phyloP scores from a whole-genome alignment of 2,797 vertebrate species.

The Lagocephalus sceleratus region DNA sequence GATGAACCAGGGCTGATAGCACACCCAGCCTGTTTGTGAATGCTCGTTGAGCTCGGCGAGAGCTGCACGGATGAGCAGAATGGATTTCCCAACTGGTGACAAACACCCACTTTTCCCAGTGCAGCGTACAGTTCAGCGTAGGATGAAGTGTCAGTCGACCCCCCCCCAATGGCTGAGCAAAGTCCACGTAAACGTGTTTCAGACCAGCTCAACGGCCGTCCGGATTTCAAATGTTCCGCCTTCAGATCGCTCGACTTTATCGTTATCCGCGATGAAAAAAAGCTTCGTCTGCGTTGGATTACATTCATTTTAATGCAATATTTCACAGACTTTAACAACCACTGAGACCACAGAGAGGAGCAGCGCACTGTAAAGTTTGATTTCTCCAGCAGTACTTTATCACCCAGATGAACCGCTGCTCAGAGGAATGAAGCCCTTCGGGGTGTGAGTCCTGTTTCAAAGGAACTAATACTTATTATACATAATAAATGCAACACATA shows the following conservation, averaged over 20 bases:
- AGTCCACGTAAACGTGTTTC: too few species aligned
- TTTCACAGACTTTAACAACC: too few species aligned
- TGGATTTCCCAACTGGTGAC: too few species aligned
- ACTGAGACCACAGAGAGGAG: background rate
- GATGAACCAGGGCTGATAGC: slow-evolving; percentile 76
- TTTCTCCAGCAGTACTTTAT: background rate
- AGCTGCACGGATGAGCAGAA: slow-evolving; percentile 49
- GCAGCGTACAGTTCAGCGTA: slow-evolving; percentile 37
- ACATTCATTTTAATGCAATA: background rate
- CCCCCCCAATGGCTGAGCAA: slow-evolving; percentile 40
- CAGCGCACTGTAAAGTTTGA: background rate
- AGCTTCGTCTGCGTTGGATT: background rate
- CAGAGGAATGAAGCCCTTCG: too few species aligned
- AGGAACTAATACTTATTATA: too few species aligned
- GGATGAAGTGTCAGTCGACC: slow-evolving; percentile 42
- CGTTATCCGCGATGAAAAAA: background rate
- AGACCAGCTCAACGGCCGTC: background rate
- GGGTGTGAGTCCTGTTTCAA: too few species aligned
- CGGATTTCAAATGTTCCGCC: background rate
- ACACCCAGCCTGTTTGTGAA: slow-evolving; percentile 66
- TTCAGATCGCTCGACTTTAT: too few species aligned
- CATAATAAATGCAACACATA: too few species aligned
- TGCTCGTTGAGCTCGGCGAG: slow-evolving; percentile 42
- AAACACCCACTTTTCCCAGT: slow-evolving; percentile 45
- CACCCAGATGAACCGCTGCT: background rate